Percentiles rank a stretch among this genome's conserved stretches.
phyloP scores from a whole-genome alignment of 2,797 vertebrate species.

The Gymnoscopelus braueri region DNA sequence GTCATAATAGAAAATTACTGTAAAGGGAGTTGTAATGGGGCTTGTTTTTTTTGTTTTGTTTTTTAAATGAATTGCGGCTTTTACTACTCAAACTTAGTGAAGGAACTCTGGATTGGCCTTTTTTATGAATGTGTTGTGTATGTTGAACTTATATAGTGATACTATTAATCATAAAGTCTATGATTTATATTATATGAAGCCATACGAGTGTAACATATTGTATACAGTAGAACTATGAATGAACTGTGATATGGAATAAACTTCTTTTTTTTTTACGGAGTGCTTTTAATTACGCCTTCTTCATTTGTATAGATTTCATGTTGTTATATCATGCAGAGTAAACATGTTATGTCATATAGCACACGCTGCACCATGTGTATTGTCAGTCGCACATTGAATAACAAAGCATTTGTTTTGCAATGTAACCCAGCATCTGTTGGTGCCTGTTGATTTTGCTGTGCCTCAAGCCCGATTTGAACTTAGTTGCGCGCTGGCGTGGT shows the following conservation, averaged over 20 bases:
- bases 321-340: conserved; percentile 14
- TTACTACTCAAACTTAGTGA: conserved; percentile 4
- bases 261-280: conserved; percentile 35
- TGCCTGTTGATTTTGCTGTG: conserved; percentile 9
- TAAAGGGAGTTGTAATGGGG: not conserved
- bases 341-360: not conserved
- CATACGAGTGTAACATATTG: conserved; percentile 94
- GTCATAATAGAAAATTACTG: not conserved
- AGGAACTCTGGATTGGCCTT: conserved; percentile 28
- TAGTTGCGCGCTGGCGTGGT: not conserved
- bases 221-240: conserved; percentile 86
- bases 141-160: conserved; percentile 69
- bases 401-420: conserved; percentile 16
- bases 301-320: conserved; percentile 48
- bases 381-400: conserved; percentile 13
- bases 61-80: not conserved
- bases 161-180: conserved; percentile 84
- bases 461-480: conserved; percentile 14
- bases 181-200: conserved; percentile 77
- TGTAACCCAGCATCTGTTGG: conserved; percentile 13
- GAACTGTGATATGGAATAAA: conserved; percentile 80
- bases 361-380: not conserved
- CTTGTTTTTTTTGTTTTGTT: not conserved
- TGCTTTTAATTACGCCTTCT: conserved; percentile 30
- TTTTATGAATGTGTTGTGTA: conserved; percentile 80